Base-by-base conservation (phyloP, 2,113 vertebrate species). In the Pipa parva region DNA sequence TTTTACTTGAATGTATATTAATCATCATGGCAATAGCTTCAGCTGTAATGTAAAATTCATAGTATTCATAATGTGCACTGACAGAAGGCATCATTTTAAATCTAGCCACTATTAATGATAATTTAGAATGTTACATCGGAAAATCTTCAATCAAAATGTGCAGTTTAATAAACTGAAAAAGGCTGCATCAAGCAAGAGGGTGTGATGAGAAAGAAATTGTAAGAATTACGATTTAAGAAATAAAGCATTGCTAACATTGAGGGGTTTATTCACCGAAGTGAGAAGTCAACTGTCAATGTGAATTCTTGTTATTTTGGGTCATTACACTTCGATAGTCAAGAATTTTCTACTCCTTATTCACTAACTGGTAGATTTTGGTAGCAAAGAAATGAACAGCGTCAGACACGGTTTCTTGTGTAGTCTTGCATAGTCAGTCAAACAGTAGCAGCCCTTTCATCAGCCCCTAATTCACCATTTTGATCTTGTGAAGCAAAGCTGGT, bases 121-220 rank as follows among this genome's bases (percentile, higher is more conserved):
- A 68, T 68, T 59, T 68, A 59, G 46, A 59, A 59, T 26, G 45
- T 68, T 68, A 51, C 45, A 51, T 59, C 29, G 20, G 37, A 22
- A 36, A 22, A 59, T 51, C 45, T 60, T 59, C 31, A 68, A 59
- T 68, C 65, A 68, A 68, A 68, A 59, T 22, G n/a, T 68, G 56
- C 37, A 24, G 29, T 48, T 68, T 67, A 59, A 15, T 68, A 59
- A 68, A 68, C 45, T 52, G 27, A 27, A 59, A 50, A 39, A 27
- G 55, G 59, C 65, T 36, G 45, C 10, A 13, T 17, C 24, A 56
- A 28, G 46, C 56, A 50, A 58, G 55, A 10, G n/a, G 15, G 25
- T 18, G 29, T 15, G 26, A 9, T 27, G 50, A 54, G 50, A 13
- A 28, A 45, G 22, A 66, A 66, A 42, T 42, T 3, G 13, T 12